Conservation (phyloP, 2,888 invertebrate species). For the Euspilapteryx auroguttella region DNA sequence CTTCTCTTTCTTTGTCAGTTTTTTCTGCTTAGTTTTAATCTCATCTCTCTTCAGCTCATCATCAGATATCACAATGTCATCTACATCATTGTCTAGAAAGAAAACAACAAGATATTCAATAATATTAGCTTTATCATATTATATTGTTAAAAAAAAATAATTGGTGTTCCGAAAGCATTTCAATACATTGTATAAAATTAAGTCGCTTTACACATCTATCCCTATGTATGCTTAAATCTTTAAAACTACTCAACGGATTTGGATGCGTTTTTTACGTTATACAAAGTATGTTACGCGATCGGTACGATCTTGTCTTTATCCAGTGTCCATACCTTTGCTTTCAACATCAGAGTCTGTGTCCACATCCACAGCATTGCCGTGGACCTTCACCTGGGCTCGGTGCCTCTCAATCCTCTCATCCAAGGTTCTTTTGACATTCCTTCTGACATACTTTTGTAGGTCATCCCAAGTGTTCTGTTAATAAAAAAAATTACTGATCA, state of each 20-base stretch:
- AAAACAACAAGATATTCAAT: constrained; percentile 6
- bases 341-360: constrained; percentile 54
- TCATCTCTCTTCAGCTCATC: constrained; percentile 76
- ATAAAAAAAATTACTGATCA: constrained; percentile 1
- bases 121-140: too few species aligned
- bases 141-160: too few species aligned
- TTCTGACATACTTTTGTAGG: constrained; percentile 75
- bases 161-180: too few species aligned
- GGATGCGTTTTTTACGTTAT: too few species aligned
- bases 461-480: constrained; percentile 77
- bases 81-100: constrained; percentile 35
- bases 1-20: constrained; percentile 48
- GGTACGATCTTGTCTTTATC: too few species aligned
- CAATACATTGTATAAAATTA: too few species aligned
- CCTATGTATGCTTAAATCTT: too few species aligned
- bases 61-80: constrained; percentile 71
- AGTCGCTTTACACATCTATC: too few species aligned
- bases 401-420: constrained; percentile 78
- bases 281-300: too few species aligned
- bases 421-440: constrained; percentile 77
- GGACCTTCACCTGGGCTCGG: constrained; percentile 43
- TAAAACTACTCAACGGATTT: too few species aligned
- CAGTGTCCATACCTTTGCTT: constrained; percentile 46
- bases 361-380: constrained; percentile 38
- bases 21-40: constrained; percentile 68